Evolutionary conservation across 2,888 invertebrate species (phyloP), one percentile per base, ranked within the genome.

Genomic region (Girardia tigrina): DNA sequence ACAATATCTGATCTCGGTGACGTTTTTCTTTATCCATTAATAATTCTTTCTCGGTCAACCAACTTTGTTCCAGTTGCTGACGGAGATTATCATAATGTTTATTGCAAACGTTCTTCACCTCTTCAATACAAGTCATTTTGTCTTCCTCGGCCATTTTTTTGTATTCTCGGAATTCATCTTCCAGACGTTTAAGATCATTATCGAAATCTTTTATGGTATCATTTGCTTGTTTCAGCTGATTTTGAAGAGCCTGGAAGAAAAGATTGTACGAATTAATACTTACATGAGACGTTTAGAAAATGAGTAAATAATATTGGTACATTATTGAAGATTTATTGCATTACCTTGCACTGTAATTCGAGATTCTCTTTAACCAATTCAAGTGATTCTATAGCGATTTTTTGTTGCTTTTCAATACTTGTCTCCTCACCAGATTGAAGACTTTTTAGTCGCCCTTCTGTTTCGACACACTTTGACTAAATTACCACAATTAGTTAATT

Each of bases 61-160:
- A 56, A 56, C 56, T 56, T n/a, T 56, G 56, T 56, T 56, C 56
- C 56, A 56, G 23, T n/a, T 56, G 56, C n/a, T 56, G 8, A 4
- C 56, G 56, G n/a, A 56, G 23, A n/a, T 56, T 56, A 23, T 56
- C 56, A 56, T 56, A 56, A n/a, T 56, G 56, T 6, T 56, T 56
- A 23, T n/a, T 56, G 23, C 56, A 56, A 12, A 56, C n/a, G 4
- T 16, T n/a, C n/a, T n/a, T 56, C 8, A 56, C n/a, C n/a, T 56
- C 8, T 16, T 56, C 56, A 4, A 56, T 56, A 6, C 20, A 56
- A 20, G 56, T 16, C 4, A 12, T n/a, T 56, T 56, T 56, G 56
- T 56, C 56, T 56, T 56, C 56, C 2, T 56, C 8, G 4, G 56
- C 56, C 6, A 56, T 12, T 56, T 56, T n/a, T 56, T 56, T 56